phyloP scores from a whole-genome alignment of 1,140 invertebrate species.

The Ceratosolen solmsi region DNA sequence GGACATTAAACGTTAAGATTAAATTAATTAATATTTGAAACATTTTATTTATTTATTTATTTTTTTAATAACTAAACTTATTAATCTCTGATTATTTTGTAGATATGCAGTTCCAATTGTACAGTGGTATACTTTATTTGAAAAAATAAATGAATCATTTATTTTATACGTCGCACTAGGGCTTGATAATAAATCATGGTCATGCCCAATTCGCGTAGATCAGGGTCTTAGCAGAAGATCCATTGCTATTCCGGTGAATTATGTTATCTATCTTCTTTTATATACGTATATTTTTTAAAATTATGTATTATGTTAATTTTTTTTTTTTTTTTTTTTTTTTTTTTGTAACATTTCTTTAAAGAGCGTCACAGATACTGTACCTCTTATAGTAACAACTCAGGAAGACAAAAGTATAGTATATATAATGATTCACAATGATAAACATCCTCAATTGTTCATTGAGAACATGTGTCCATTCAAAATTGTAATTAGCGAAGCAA shows the following conservation, averaged over 20 bases:
- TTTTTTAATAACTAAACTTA: too few relatives aligned
- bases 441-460: conserved; percentile 75
- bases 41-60: too few relatives aligned
- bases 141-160: conserved; percentile 63
- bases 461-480: conserved; percentile 73
- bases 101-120: conserved; percentile 73
- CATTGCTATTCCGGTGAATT: conserved; percentile 65
- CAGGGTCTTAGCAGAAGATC: conserved; percentile 70
- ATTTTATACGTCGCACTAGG: conserved; percentile 69
- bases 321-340: conserved; percentile 30
- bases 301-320: background rate
- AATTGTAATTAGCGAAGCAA: conserved; percentile 66
- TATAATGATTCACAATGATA: conserved; percentile 76
- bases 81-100: conserved; percentile 50
- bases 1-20: too few relatives aligned
- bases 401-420: conserved; percentile 76
- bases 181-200: conserved; percentile 68
- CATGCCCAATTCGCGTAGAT: conserved; percentile 75
- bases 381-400: conserved; percentile 73
- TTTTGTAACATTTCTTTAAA: conserved; percentile 41
- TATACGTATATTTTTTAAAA: too few relatives aligned
- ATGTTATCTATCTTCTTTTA: background rate
- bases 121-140: conserved; percentile 70
- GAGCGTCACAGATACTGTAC: conserved; percentile 64
- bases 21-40: too few relatives aligned